These are phyloP conservation scores for Rhyacophila brunnea DNA, from an alignment of 1,140 invertebrate genomes.

Conservation along the genomic window DNA sequence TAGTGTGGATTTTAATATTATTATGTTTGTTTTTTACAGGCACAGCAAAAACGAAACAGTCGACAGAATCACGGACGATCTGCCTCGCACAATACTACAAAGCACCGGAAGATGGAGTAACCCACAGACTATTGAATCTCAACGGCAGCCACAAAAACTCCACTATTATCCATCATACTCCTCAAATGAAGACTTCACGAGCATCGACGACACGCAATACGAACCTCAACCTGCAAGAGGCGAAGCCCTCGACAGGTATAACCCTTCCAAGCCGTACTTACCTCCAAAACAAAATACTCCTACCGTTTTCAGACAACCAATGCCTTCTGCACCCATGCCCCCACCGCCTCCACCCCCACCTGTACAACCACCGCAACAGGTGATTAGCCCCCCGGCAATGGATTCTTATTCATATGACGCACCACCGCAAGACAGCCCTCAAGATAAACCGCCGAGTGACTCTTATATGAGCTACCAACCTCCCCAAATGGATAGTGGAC, in stretches of 20 bases:
- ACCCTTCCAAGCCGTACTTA: slow-evolving; percentile 52
- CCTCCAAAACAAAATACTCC: slow-evolving; percentile 40
- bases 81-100: background rate
- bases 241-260: slow-evolving; percentile 50
- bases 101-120: slow-evolving; percentile 5
- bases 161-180: slow-evolving; percentile 15
- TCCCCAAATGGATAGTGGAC: slow-evolving; percentile 7
- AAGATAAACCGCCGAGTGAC: slow-evolving; percentile 2
- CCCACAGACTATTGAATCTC: too few relatives aligned
- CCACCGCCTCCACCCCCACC: slow-evolving; percentile 46
- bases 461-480: slow-evolving; percentile 28
- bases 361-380: slow-evolving; percentile 35
- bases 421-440: slow-evolving; percentile 5
- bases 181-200: slow-evolving; percentile 1
- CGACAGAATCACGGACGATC: background rate
- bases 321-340: slow-evolving; percentile 39
- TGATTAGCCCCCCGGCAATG: slow-evolving; percentile 41
- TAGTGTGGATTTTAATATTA: too few relatives aligned
- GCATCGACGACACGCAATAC: slow-evolving; percentile 11
- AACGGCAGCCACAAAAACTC: background rate
- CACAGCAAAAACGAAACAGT: background rate
- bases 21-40: slow-evolving; percentile 10
- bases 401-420: slow-evolving; percentile 47
- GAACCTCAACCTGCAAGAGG: slow-evolving; percentile 15
- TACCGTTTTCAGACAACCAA: slow-evolving; percentile 31